phyloP scores from a whole-genome alignment of 1,140 invertebrate genomes.

The Apis cerana region DNA sequence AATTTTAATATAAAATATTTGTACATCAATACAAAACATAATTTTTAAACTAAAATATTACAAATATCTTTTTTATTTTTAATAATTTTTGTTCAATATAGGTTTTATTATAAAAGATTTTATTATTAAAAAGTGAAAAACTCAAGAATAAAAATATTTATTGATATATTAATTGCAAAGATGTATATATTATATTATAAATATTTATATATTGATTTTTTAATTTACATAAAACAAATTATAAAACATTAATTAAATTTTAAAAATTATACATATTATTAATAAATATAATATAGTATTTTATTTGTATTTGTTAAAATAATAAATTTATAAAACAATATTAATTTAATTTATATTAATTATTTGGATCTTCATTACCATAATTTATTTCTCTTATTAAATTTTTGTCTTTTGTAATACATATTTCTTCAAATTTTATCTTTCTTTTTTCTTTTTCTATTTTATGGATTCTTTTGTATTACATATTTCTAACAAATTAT shows the following conservation, averaged over 20 bases:
- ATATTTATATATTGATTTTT: not conserved
- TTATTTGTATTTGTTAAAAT: not conserved
- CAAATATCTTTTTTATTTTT: not conserved
- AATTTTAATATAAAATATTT: not conserved
- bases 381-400: not conserved
- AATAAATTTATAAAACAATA: not conserved
- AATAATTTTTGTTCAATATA: not conserved
- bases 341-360: not conserved
- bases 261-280: not conserved
- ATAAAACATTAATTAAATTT: not conserved
- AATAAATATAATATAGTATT: not conserved
- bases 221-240: not conserved
- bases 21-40: accelerated
- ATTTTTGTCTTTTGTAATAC: not conserved
- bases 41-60: not conserved
- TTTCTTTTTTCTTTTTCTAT: not conserved
- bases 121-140: not conserved
- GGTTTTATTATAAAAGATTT: not conserved
- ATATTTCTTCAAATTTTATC: not conserved
- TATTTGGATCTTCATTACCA: not conserved
- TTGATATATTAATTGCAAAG: not conserved
- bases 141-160: not conserved
- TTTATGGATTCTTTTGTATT: constrained; percentile 51
- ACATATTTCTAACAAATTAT: constrained; percentile 84
- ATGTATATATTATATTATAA: not conserved